Conservation (phyloP, 2,797 vertebrate species). For the Margarornis squamiger region DNA sequence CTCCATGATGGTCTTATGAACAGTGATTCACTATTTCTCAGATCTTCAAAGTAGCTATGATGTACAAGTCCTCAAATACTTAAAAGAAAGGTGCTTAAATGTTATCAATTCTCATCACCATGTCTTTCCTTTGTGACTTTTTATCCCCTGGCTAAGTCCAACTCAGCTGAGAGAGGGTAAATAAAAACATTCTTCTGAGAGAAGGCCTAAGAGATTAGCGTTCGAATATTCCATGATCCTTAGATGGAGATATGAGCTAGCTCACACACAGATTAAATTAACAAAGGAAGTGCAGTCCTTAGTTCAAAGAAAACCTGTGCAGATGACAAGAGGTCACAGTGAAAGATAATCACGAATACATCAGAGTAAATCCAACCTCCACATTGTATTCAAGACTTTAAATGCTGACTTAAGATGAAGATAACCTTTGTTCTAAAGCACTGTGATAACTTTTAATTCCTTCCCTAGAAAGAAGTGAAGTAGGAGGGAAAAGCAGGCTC, state of each 20-base stretch:
- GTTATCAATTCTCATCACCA: background rate
- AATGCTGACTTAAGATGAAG: background rate
- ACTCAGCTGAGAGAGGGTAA: background rate
- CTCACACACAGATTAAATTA: background rate
- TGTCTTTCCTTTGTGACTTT: background rate
- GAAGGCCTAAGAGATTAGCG: background rate
- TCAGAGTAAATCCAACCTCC: background rate
- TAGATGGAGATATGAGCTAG: background rate
- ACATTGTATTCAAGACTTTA: background rate
- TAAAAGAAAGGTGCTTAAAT: background rate
- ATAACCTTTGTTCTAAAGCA: background rate
- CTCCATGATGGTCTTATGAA: background rate
- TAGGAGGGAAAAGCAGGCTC: background rate
- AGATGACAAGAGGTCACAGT: background rate
- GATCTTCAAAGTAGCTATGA: constrained; percentile 12
- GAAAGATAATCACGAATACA: background rate
- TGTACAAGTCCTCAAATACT: background rate
- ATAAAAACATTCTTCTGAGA: background rate
- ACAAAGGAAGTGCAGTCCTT: background rate
- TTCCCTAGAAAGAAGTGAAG: background rate
- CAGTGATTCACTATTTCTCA: constrained; percentile 10
- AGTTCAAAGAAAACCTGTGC: background rate
- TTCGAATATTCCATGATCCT: background rate
- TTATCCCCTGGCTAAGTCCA: background rate
- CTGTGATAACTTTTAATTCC: background rate